Percentiles rank a stretch among this genome's conserved stretches.
These are phyloP conservation scores for Setophaga petechia DNA, from an alignment of 2,113 vertebrate genomes.

Conservation along the genomic window DNA sequence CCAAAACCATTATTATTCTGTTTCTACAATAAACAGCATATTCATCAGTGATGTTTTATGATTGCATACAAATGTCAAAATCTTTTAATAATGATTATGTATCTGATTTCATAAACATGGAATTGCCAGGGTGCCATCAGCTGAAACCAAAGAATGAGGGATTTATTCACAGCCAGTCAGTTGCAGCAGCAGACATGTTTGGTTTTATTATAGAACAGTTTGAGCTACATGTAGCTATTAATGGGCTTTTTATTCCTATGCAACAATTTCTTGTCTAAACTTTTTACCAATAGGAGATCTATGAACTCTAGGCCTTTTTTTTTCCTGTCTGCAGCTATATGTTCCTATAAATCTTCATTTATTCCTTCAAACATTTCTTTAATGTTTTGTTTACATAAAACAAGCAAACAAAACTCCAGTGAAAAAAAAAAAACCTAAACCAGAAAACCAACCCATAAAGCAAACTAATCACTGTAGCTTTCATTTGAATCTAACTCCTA, in stretches of 20 bases:
- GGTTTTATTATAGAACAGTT: neutral
- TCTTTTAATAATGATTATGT: neutral
- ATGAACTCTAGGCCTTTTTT: neutral
- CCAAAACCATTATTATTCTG: neutral
- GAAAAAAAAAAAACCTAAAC: neutral
- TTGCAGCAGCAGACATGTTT: neutral
- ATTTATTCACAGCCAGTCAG: neutral
- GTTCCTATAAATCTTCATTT: neutral
- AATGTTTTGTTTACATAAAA: neutral
- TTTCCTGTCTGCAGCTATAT: neutral
- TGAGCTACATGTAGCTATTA: neutral
- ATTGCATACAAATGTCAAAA: neutral
- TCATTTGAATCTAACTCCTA: conserved; percentile 17
- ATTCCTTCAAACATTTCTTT: neutral
- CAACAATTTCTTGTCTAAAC: neutral
- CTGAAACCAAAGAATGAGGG: neutral
- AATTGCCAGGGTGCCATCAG: neutral
- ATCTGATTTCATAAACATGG: neutral
- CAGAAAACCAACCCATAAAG: neutral
- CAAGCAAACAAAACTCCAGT: neutral
- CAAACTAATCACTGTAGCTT: neutral
- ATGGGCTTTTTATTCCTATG: neutral
- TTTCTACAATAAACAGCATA: neutral
- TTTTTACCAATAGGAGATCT: neutral
- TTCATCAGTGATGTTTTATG: neutral